Conservation (phyloP, 1,140 invertebrate species). For the Drosophila sproati region DNA sequence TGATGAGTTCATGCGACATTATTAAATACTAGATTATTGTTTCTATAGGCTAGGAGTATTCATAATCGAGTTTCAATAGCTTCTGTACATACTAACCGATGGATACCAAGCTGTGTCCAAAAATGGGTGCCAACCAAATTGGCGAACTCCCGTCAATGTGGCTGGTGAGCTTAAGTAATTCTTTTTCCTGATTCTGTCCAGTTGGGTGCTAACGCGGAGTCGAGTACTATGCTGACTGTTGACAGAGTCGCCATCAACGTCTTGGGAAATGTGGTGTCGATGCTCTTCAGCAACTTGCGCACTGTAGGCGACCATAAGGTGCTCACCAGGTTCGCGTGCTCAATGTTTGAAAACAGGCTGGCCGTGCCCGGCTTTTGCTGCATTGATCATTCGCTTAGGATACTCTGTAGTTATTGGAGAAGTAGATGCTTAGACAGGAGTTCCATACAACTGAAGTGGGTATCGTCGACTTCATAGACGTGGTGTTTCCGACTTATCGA, state of each 20-base stretch:
- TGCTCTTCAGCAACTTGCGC: conserved; percentile 31
- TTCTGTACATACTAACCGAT: background rate
- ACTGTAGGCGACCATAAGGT: conserved; percentile 43
- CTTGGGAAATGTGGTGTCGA: background rate
- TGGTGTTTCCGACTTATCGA: conserved; percentile 8
- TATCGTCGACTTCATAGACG: conserved; percentile 34
- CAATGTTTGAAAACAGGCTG: conserved; percentile 27
- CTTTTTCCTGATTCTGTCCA: conserved; percentile 10
- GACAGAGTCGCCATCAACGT: background rate
- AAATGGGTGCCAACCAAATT: conserved; percentile 29
- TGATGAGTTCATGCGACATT: no score
- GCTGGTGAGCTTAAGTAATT: conserved; percentile 25
- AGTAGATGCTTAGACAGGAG: conserved; percentile 29
- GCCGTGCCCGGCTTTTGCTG: conserved; percentile 41
- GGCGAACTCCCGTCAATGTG: conserved; percentile 32
- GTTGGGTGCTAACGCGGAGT: conserved; percentile 31
- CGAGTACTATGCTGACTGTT: conserved; percentile 21
- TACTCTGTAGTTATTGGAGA: background rate
- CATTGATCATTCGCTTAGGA: conserved; percentile 41
- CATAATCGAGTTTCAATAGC: background rate
- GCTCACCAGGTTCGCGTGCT: conserved; percentile 44
- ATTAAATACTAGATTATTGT: conserved; percentile 3
- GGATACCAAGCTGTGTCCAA: background rate
- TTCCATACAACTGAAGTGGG: conserved; percentile 39
- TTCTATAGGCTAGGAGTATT: background rate